Base-by-base conservation (phyloP, 2,888 invertebrate species). In the Cloeon dipterum region DNA sequence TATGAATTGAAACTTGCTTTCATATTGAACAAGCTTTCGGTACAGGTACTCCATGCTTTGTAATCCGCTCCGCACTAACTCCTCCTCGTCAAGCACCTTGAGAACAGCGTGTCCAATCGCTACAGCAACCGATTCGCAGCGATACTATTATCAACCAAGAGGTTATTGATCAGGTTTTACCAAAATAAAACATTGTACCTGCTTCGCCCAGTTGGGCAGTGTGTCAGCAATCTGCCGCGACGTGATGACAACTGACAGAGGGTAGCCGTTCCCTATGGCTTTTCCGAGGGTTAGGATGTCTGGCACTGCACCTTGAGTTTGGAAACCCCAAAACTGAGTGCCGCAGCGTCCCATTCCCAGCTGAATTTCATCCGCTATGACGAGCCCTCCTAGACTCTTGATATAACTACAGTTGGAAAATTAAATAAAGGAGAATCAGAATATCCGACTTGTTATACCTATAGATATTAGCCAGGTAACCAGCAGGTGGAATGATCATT, bases 311-410 rank as follows among this genome's bases (percentile, higher is more conserved):
- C 51, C 59, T 49, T 63, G 62, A 8, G 50, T 46, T 44, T 52
- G 52, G 50, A 68, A 69, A 20, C 65, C 65, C 68, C 68, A 69
- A 49, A 58, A 66, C 44, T 64, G 56, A 5, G 54, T 54, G 8
- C 68, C 68, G 21, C 59, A 54, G 41, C 68, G 48, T 1, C 66
- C 68, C 48, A 68, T 60, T 3, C 67, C 68, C 26, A 65, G 65
- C 46, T 66, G 66, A 2, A 65, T 62, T 49, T 68, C 68, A 51
- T 69, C 68, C 18, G 62, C 53, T 41, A 69, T 63, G 39, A 62
- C 61, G n/a, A 69, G 43, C 10, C 67, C 68, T 35, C 67, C 67
- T 26, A 50, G 42, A 4, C 55, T 51, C 29, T 57, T 55, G 14
- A 68, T 55, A 21, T 55, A 42, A 59, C 68, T 59, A 40, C 20